These are phyloP conservation scores for Drosophila subquinaria DNA, from an alignment of 2,888 invertebrate species.

Conservation along the genomic window DNA sequence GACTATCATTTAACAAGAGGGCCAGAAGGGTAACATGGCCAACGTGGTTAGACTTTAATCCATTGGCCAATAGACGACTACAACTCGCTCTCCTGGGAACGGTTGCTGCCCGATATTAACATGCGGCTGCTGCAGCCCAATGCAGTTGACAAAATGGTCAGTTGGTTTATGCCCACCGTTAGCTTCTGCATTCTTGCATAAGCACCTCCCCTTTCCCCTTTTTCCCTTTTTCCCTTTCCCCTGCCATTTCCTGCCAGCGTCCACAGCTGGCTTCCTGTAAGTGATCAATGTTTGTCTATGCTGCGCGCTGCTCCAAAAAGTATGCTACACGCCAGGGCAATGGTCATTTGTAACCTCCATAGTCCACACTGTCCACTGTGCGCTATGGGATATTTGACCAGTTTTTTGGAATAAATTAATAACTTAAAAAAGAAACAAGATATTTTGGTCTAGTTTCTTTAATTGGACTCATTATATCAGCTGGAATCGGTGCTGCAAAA, in stretches of 20 bases:
- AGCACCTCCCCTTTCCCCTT: not conserved
- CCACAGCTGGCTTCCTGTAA: conserved; percentile 68
- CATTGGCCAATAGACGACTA: conserved; percentile 71
- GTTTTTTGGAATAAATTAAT: too few relatives aligned
- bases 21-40: conserved; percentile 23
- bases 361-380: not conserved
- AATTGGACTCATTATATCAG: too few relatives aligned
- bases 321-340: conserved; percentile 58
- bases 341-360: conserved; percentile 63
- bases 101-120: conserved; percentile 63
- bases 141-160: conserved; percentile 67
- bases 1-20: conserved; percentile 5
- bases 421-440: too few relatives aligned
- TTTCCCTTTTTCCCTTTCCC: too few relatives aligned
- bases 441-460: too few relatives aligned
- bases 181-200: not conserved
- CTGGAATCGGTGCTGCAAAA: too few relatives aligned
- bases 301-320: conserved; percentile 59
- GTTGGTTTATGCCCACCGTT: conserved; percentile 57
- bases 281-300: conserved; percentile 81
- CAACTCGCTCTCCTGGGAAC: conserved; percentile 25
- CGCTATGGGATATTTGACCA: not conserved
- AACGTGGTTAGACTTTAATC: conserved; percentile 71
- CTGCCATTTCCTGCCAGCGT: conserved; percentile 8
- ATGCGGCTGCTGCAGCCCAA: conserved; percentile 60